These are phyloP conservation scores for Phaethornis superciliosus DNA, from an alignment of 2,113 vertebrate species.

Conservation along the genomic window DNA sequence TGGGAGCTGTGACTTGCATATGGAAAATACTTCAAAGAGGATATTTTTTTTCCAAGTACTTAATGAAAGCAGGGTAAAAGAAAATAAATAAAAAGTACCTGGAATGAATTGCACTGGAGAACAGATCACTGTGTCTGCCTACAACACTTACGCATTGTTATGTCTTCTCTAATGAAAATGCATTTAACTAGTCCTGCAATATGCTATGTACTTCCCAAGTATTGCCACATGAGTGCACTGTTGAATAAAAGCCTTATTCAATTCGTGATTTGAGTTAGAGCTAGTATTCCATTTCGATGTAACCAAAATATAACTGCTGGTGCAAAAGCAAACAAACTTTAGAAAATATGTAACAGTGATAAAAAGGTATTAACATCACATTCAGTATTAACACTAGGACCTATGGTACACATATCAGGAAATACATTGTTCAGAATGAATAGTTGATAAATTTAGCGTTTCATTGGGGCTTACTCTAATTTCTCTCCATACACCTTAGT, in stretches of 20 bases:
- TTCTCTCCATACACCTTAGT: neutral
- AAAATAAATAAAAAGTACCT: neutral
- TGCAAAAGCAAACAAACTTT: neutral
- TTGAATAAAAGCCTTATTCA: neutral
- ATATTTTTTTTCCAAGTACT: neutral
- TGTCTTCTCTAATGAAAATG: neutral
- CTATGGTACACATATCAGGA: neutral
- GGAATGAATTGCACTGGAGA: neutral
- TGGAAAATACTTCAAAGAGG: neutral
- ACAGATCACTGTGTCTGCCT: neutral
- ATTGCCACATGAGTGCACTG: conserved; percentile 18
- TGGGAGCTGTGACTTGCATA: neutral
- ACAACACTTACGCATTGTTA: neutral
- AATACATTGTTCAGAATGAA: neutral
- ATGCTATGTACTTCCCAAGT: neutral
- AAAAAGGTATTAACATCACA: neutral
- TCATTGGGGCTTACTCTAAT: neutral
- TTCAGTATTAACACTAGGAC: neutral
- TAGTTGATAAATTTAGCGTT: neutral
- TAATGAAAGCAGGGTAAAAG: neutral
- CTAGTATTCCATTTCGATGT: accelerated
- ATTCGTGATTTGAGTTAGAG: neutral
- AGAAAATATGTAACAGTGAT: neutral
- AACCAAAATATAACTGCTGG: neutral
- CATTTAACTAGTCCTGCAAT: neutral